phyloP scores from a whole-genome alignment of 2,113 vertebrate genomes.

The Acanthochromis polyacanthus region DNA sequence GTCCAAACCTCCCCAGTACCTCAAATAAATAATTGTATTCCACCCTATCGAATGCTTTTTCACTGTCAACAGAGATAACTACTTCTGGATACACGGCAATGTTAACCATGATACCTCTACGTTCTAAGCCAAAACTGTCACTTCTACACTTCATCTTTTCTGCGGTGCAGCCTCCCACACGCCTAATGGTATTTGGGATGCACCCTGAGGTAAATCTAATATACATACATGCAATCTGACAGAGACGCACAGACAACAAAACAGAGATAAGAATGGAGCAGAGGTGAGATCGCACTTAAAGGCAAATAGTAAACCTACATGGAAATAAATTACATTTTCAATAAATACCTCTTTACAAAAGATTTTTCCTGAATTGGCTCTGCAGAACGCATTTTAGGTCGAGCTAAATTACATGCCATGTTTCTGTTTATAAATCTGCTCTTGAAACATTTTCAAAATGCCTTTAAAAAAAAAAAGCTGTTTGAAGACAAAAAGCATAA shows the following conservation, averaged over 20 bases:
- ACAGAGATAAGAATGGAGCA: conserved; percentile 9
- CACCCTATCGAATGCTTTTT: no score
- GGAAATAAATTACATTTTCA: not conserved
- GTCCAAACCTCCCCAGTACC: no score
- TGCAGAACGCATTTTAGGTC: not conserved
- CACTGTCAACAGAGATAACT: no score
- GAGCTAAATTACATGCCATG: not conserved
- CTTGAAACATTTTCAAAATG: not conserved
- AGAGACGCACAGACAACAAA: conserved; percentile 17
- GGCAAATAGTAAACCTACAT: not conserved
- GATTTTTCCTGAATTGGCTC: not conserved
- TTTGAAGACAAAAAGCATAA: conserved; percentile 1
- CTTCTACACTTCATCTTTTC: conserved; percentile 40
- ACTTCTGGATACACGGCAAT: conserved; percentile 37
- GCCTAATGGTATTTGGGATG: conserved; percentile 46
- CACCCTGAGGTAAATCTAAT: conserved; percentile 51
- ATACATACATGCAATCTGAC: conserved; percentile 15
- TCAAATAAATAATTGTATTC: no score
- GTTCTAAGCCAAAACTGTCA: conserved; percentile 8
- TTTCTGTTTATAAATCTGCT: not conserved
- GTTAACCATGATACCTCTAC: conserved; percentile 17
- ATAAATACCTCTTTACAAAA: not conserved
- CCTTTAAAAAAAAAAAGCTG: not conserved
- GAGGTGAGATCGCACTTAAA: not conserved
- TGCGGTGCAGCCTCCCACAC: conserved; percentile 51